Conservation (phyloP, 1,140 invertebrate genomes). For the Platorchestia sp. region DNA sequence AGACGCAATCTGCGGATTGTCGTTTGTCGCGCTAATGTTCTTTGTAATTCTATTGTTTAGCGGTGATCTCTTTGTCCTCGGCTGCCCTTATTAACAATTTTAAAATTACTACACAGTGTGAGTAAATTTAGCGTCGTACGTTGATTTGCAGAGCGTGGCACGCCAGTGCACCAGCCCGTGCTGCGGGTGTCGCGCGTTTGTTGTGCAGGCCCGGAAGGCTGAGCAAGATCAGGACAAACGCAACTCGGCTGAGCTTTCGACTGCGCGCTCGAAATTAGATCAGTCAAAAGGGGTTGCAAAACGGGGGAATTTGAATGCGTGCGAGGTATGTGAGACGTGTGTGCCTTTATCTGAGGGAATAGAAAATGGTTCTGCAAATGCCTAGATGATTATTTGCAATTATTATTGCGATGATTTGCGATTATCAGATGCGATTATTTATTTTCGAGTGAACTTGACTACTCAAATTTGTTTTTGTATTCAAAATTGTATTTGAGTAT, state of each 20-base stretch:
- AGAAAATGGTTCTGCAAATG: neutral
- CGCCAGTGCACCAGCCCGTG: neutral
- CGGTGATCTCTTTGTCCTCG: neutral
- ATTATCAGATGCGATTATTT: too few species aligned
- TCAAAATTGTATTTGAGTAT: neutral
- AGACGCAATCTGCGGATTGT: constrained; percentile 19
- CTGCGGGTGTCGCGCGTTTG: neutral
- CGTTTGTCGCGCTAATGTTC: neutral
- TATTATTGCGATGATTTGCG: too few species aligned
- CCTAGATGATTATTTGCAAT: neutral
- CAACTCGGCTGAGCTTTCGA: neutral
- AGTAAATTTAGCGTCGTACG: neutral
- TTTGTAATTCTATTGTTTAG: constrained; percentile 32
- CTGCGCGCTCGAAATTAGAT: neutral
- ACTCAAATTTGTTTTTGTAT: too few species aligned
- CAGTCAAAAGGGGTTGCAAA: neutral
- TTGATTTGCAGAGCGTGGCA: neutral
- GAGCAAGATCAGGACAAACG: neutral
- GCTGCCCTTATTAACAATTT: constrained; percentile 10
- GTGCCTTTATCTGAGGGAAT: neutral
- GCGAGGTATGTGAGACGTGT: neutral
- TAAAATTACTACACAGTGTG: neutral
- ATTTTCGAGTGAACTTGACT: too few species aligned
- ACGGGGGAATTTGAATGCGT: neutral
- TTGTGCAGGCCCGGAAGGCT: too few species aligned